Evolutionary conservation across 2,797 vertebrate species (phyloP), one percentile per base, ranked within the genome.

Genomic region (Erethizon dorsatum): DNA sequence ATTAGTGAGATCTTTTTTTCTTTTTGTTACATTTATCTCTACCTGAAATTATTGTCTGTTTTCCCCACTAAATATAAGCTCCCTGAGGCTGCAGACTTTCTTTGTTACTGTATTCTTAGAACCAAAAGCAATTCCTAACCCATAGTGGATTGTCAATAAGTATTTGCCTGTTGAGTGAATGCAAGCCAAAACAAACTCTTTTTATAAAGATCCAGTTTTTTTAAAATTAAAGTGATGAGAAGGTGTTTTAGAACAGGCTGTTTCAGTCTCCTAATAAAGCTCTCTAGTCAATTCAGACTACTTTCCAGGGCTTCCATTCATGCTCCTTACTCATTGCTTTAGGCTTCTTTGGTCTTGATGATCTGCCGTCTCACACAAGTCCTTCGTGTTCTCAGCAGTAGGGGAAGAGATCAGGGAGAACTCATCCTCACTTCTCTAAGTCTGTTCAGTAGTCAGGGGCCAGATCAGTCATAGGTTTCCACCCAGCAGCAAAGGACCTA

Each of bases 191-290:
- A 63, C 93, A 61, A 90, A 63, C 24, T 63, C 33, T 59, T 90
- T 28, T 41, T 80, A 33, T 61, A 6, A 95, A 83, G 56, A 73
- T 41, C 78, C 63, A 93, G 83, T 71, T 85, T 69, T n/a, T 52
- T 83, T 69, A 50, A 22, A 17, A n/a, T 94, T 69, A 80, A 94
- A 56, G 22, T 28, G 41, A 71, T 79, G 82, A 83, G 31, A 89
- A 47, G 14, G n/a, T 73, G 2, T 69, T 18, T 77, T 56, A 47
- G 50, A 33, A 67, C 17, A 85, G 54, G 20, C 57, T 71, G 65
- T 95, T 94, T 96, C 45, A 84, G 37, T 73, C 22, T 63, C 47
- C 54, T 57, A 69, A 85, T 91, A 78, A 94, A 88, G 59, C 37
- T 77, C 24, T 87, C 82, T 75, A 37, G 47, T 87, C 50, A 57